Conservation (phyloP, 2,797 vertebrate species). For the Novumbra hubbsi region DNA sequence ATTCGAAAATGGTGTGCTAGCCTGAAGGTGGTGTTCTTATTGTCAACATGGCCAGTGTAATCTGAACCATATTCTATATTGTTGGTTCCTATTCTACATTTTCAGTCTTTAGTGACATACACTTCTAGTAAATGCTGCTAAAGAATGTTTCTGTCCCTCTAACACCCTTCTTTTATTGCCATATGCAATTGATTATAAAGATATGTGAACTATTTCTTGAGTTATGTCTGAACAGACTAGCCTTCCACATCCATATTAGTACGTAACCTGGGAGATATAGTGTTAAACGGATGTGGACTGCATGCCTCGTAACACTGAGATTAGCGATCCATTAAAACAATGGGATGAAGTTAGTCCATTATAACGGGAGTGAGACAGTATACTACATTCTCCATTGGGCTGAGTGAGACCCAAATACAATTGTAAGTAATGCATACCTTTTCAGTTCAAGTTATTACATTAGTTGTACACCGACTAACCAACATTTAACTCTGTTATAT, state of each 20-base stretch:
- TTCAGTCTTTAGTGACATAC: neutral
- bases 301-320: neutral
- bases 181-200: neutral
- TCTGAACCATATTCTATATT: neutral
- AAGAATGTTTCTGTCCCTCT: neutral
- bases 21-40: neutral
- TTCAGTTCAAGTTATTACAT: constrained; percentile 7
- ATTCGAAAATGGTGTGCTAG: neutral
- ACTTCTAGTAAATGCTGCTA: neutral
- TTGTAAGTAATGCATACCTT: neutral
- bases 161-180: neutral
- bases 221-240: neutral
- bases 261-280: neutral
- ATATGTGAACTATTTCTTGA: neutral
- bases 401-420: constrained; percentile 12
- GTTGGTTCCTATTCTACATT: neutral
- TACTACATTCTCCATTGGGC: constrained; percentile 13
- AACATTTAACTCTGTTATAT: constrained; percentile 35
- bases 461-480: constrained; percentile 28
- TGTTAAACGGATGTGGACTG: neutral
- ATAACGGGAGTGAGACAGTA: constrained; percentile 38
- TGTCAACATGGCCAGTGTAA: neutral
- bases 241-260: neutral
- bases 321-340: neutral
- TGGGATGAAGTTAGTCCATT: constrained; percentile 19